A percentile compares a stretch with the other conserved stretches of the same genome.
Conservation (phyloP, 2,113 vertebrate species). For the Sinocyclocheilus grahami region DNA sequence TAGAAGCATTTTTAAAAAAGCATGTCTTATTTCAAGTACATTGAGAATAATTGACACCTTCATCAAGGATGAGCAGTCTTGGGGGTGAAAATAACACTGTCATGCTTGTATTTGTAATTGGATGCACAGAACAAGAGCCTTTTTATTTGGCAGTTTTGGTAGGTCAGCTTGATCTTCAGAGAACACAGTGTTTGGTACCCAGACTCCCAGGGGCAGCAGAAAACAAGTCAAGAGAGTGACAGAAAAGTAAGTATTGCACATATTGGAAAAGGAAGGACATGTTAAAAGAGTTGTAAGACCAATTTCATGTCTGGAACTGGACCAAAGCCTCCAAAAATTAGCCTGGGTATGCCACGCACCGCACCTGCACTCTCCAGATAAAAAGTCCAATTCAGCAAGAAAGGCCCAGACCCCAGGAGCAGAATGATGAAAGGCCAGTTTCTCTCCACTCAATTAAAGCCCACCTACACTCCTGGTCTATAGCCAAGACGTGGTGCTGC, state of each 20-base stretch:
- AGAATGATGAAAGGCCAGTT: slow-evolving; percentile 62
- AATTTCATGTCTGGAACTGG: not conserved
- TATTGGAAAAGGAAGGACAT: not conserved
- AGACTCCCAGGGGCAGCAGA: not conserved
- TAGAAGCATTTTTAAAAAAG: slow-evolving; percentile 26
- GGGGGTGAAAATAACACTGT: not conserved
- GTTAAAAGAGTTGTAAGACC: slow-evolving; percentile 9
- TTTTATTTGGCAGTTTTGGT: slow-evolving; percentile 21
- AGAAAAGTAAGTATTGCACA: slow-evolving; percentile 16
- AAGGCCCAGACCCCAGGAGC: slow-evolving; percentile 60
- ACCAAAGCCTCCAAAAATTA: slow-evolving; percentile 25
- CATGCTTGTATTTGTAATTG: slow-evolving; percentile 22
- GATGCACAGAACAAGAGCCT: not conserved
- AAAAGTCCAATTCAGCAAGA: slow-evolving; percentile 62
- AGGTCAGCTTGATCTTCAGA: slow-evolving; percentile 32
- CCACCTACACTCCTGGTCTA: slow-evolving; percentile 61
- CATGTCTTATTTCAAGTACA: slow-evolving; percentile 2
- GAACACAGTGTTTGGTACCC: slow-evolving; percentile 18
- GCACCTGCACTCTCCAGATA: slow-evolving; percentile 68
- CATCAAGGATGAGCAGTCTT: slow-evolving; percentile 1
- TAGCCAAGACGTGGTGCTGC: slow-evolving; percentile 61
- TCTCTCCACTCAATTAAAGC: slow-evolving; percentile 67
- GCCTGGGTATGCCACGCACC: slow-evolving; percentile 41
- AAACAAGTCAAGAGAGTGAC: not conserved
- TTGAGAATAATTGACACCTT: not conserved